phyloP scores from a whole-genome alignment of 2,888 invertebrate genomes.

The Mallateleia sp. region DNA sequence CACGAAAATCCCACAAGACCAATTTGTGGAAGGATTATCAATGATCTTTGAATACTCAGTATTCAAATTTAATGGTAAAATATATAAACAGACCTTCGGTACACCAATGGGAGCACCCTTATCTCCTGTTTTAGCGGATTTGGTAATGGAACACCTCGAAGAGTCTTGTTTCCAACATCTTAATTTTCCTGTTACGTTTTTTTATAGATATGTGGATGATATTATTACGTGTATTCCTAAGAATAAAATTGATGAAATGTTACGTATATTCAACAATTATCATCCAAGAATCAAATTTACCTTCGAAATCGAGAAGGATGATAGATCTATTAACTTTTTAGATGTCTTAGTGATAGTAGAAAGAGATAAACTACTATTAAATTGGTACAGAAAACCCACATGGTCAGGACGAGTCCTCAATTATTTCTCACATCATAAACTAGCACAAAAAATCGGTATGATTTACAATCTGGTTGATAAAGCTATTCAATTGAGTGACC shows the following conservation, averaged over 20 bases:
- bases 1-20: no score
- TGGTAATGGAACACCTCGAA: conserved; percentile 22
- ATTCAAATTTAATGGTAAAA: no score
- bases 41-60: no score
- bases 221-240: conserved; percentile 43
- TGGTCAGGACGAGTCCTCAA: conserved; percentile 14
- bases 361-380: background rate
- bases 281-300: conserved; percentile 38
- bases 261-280: conserved; percentile 21
- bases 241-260: conserved; percentile 1
- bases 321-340: conserved; percentile 30
- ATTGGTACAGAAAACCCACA: conserved; percentile 31
- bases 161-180: background rate
- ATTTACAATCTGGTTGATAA: conserved; percentile 26
- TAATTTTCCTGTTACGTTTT: conserved; percentile 15
- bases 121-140: background rate
- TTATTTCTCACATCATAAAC: background rate
- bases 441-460: conserved; percentile 31
- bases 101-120: conserved; percentile 5
- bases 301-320: conserved; percentile 8
- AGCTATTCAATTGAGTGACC: background rate
- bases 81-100: background rate
- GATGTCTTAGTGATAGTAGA: background rate
- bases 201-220: conserved; percentile 55
- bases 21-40: no score